Conservation (phyloP, 2,113 vertebrate genomes). For the Paradisaea rubra region DNA sequence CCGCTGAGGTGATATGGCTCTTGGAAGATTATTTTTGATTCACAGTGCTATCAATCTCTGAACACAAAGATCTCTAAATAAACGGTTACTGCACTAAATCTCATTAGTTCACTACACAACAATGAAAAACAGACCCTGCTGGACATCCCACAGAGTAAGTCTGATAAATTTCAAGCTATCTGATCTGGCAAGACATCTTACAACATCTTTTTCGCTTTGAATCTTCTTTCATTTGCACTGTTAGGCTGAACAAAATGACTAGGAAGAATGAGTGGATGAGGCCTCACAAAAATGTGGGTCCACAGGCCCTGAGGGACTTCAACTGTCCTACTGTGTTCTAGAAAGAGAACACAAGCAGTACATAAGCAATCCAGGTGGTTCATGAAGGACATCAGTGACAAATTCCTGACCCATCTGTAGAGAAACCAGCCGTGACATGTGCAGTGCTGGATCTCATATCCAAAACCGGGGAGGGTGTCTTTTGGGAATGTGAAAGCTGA, state of each 20-base stretch:
- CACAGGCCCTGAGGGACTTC: background rate
- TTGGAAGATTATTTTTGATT: background rate
- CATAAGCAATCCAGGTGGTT: background rate
- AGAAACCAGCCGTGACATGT: background rate
- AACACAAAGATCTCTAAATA: background rate
- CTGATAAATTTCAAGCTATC: background rate
- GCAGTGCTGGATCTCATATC: background rate
- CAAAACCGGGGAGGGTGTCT: background rate
- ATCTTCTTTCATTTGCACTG: background rate
- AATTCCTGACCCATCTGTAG: background rate
- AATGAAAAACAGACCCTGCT: background rate
- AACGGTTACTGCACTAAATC: background rate
- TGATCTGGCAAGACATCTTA: background rate
- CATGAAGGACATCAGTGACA: background rate
- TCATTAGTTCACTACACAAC: background rate
- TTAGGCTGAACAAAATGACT: background rate
- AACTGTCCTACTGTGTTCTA: too few species aligned
- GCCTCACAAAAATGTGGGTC: background rate
- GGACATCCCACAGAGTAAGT: background rate
- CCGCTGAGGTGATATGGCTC: background rate
- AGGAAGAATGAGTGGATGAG: background rate
- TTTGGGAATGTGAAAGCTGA: background rate
- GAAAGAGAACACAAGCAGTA: background rate
- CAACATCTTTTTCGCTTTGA: background rate
- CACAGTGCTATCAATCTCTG: background rate